Conservation (phyloP, 2,113 vertebrate species). For the Cranoglanis bouderius region DNA sequence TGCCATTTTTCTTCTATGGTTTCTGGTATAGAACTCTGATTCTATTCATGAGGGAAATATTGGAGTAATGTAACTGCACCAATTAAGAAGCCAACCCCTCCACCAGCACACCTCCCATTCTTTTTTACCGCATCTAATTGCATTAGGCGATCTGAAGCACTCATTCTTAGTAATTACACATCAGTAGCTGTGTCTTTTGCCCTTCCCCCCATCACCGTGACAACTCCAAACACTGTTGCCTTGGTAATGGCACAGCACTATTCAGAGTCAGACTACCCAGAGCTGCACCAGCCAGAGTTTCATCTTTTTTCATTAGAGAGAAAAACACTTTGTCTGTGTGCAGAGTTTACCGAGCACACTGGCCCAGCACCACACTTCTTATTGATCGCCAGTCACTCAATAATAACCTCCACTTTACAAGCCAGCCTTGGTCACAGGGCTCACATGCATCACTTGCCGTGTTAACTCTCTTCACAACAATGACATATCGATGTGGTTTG, state of each 20-base stretch:
- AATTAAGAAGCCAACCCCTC: neutral
- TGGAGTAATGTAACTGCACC: neutral
- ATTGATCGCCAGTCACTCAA: conserved; percentile 8
- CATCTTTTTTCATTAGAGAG: neutral
- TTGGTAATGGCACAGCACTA: conserved; percentile 50
- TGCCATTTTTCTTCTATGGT: neutral
- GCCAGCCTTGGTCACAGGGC: neutral
- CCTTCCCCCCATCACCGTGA: conserved; percentile 44
- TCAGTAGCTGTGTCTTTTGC: conserved; percentile 49
- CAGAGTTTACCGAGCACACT: neutral
- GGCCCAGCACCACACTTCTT: neutral
- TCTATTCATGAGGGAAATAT: neutral
- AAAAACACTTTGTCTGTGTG: conserved; percentile 21
- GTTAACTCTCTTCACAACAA: conserved; percentile 36
- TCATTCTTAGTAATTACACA: conserved; percentile 57
- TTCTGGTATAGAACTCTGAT: neutral
- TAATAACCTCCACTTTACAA: conserved; percentile 23
- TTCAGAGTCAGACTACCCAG: conserved; percentile 39
- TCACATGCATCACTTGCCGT: neutral
- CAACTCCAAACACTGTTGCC: conserved; percentile 63
- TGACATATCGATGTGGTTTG: conserved; percentile 29
- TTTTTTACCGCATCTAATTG: conserved; percentile 50
- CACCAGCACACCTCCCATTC: conserved; percentile 1
- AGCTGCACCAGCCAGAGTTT: neutral
- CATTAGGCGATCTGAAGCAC: conserved; percentile 52